A percentile compares a stretch with the other conserved stretches of the same genome.
phyloP scores from a whole-genome alignment of 1,140 invertebrate genomes.

The Anadara kagoshimensis region DNA sequence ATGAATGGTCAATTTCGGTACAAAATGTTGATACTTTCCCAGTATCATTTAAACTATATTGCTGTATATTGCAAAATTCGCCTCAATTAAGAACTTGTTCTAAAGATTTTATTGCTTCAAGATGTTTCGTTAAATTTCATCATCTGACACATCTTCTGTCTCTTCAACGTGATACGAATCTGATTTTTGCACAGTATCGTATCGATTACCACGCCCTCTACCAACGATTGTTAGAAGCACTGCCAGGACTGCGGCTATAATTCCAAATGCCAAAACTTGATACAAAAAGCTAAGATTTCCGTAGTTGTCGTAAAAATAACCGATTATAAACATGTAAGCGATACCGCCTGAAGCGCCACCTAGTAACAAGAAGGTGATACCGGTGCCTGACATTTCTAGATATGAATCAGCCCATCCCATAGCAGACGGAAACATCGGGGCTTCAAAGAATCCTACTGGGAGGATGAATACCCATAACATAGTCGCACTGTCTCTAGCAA shows the following conservation, averaged over 20 bases:
- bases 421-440: slow-evolving; percentile 48
- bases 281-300: slow-evolving; percentile 23
- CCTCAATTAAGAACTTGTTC: too few species aligned
- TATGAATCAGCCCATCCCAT: slow-evolving; percentile 52
- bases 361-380: slow-evolving; percentile 46
- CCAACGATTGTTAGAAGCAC: neutral
- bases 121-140: too few species aligned
- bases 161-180: neutral
- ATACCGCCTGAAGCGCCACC: slow-evolving; percentile 52
- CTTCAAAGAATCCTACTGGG: slow-evolving; percentile 46
- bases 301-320: slow-evolving; percentile 50
- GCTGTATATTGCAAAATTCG: too few species aligned
- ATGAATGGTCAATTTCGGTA: too few species aligned
- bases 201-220: neutral
- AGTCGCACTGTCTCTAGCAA: slow-evolving; percentile 31
- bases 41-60: too few species aligned
- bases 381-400: slow-evolving; percentile 49
- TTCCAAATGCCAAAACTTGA: slow-evolving; percentile 3
- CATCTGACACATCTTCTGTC: too few species aligned
- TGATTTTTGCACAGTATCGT: neutral
- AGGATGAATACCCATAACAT: slow-evolving; percentile 45
- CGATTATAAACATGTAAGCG: slow-evolving; percentile 45
- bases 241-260: neutral
- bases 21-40: too few species aligned
- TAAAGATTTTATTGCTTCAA: too few species aligned